Conservation (phyloP, 2,888 invertebrate species). For the Neoascia interrupta region DNA sequence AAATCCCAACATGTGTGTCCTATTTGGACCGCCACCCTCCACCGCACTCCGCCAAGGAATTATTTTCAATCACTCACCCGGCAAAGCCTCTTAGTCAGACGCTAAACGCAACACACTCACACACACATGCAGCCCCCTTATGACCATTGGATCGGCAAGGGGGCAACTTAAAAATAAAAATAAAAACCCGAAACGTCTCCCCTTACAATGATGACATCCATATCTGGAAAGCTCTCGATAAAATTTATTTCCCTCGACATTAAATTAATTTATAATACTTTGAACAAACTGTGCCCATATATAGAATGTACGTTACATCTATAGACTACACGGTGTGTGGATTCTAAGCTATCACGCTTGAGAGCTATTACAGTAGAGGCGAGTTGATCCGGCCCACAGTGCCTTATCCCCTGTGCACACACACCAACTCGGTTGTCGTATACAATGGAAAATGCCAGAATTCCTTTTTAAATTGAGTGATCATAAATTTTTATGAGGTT, state of each 20-base stretch:
- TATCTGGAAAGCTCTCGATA: conserved; percentile 64
- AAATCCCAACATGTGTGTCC: conserved; percentile 38
- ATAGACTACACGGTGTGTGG: conserved; percentile 21
- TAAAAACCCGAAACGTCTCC: neutral
- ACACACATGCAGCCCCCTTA: conserved; percentile 7
- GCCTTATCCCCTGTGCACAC: conserved; percentile 26
- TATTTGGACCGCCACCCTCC: conserved; percentile 1
- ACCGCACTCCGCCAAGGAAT: conserved; percentile 10
- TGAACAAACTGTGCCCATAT: conserved; percentile 40
- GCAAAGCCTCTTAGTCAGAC: conserved; percentile 41
- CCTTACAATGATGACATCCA: conserved; percentile 33
- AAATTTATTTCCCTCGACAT: conserved; percentile 60
- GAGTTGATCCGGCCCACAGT: conserved; percentile 24
- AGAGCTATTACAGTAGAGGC: neutral
- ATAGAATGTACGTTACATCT: neutral
- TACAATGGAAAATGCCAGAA: conserved; percentile 21
- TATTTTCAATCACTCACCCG: conserved; percentile 56
- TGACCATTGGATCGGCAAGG: conserved; percentile 11
- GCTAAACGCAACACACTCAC: neutral
- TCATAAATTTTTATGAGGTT: conserved; percentile 69
- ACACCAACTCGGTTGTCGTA: neutral
- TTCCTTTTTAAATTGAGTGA: conserved; percentile 66
- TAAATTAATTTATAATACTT: conserved; percentile 68
- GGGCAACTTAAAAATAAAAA: neutral
- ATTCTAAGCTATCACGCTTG: neutral